Conservation (phyloP, 2,888 invertebrate genomes). For the Synanthedon formicaeformis region DNA sequence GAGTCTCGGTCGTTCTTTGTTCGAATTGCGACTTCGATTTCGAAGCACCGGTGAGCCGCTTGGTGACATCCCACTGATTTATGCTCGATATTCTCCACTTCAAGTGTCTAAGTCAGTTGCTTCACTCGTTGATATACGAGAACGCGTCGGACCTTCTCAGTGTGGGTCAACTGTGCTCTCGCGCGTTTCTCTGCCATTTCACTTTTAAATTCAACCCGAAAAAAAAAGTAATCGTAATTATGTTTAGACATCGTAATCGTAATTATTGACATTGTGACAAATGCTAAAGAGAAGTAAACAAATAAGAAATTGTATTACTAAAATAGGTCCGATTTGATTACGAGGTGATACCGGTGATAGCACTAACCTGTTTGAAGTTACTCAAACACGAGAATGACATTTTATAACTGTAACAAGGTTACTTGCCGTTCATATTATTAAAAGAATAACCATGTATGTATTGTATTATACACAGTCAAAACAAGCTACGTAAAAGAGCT, state of each 20-base stretch:
- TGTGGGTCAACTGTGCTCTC: too few species aligned
- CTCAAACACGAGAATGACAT: conserved; percentile 57
- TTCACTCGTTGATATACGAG: too few species aligned
- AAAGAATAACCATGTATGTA: conserved; percentile 39
- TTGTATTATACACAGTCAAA: conserved; percentile 30
- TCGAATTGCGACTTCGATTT: conserved; percentile 53
- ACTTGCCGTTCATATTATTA: conserved; percentile 42
- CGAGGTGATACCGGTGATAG: conserved; percentile 12
- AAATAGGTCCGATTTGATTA: too few species aligned
- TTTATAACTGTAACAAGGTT: conserved; percentile 65
- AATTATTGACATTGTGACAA: too few species aligned
- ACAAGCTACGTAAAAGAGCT: conserved; percentile 9
- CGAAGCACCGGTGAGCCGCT: conserved; percentile 35
- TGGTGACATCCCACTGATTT: conserved; percentile 23
- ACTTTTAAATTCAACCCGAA: too few species aligned
- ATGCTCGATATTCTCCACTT: background rate
- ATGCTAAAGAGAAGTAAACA: too few species aligned
- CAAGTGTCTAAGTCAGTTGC: too few species aligned
- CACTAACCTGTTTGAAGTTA: conserved; percentile 37
- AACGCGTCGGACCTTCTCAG: too few species aligned
- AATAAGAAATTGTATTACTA: too few species aligned
- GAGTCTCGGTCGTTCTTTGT: conserved; percentile 54
- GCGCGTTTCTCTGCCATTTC: too few species aligned
- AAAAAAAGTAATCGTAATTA: too few species aligned
- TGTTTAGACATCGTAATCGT: too few species aligned